Conservation (phyloP, 1,140 invertebrate genomes). For the Drosophila yakuba region DNA sequence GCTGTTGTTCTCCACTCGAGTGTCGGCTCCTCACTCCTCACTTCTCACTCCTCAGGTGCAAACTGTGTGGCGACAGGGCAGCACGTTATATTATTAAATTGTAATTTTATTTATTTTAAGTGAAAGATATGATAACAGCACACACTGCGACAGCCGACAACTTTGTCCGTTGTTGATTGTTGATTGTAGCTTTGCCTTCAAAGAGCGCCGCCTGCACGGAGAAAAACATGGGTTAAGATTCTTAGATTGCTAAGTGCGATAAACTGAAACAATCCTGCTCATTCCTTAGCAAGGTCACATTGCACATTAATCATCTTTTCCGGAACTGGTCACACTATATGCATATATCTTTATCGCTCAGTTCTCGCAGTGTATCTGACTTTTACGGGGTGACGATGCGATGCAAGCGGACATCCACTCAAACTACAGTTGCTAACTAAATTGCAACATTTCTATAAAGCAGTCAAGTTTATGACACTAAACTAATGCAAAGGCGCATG, state of each 20-base stretch:
- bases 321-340: neutral
- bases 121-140: constrained; percentile 79
- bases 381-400: neutral
- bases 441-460: constrained; percentile 73
- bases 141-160: constrained; percentile 25
- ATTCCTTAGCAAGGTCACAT: constrained; percentile 3
- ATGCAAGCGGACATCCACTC: constrained; percentile 4
- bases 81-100: constrained; percentile 76
- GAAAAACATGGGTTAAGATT: neutral
- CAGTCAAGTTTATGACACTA: constrained; percentile 67
- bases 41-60: constrained; percentile 6
- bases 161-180: constrained; percentile 49
- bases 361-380: neutral
- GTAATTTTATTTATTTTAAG: constrained; percentile 83
- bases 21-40: constrained; percentile 48
- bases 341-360: no score
- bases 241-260: no score
- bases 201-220: constrained; percentile 53
- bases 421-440: constrained; percentile 46
- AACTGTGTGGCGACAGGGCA: neutral
- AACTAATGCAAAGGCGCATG: constrained; percentile 65
- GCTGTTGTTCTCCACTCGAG: constrained; percentile 67
- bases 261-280: neutral
- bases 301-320: neutral
- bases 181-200: constrained; percentile 46